Conservation (phyloP, 2,113 vertebrate species). For the Paralichthys olivaceus region DNA sequence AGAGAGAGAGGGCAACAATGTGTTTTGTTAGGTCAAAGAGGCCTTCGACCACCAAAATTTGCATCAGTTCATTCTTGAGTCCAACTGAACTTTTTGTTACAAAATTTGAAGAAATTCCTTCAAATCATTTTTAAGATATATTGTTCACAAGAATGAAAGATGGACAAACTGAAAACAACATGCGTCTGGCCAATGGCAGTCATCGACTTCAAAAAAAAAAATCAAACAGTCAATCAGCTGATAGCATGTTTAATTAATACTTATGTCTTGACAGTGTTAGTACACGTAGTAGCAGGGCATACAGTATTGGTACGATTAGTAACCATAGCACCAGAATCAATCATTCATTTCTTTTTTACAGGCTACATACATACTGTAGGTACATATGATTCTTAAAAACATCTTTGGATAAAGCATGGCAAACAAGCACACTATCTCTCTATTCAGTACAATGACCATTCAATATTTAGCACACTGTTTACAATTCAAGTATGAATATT, state of each 20-base stretch:
- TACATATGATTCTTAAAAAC: conserved; percentile 75
- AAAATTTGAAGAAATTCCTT: no score
- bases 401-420: conserved; percentile 84
- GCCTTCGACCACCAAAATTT: no score
- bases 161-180: no score
- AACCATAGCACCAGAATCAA: conserved; percentile 79
- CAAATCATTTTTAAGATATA: neutral
- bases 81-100: no score
- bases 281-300: conserved; percentile 68
- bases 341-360: conserved; percentile 68
- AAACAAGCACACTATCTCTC: conserved; percentile 68
- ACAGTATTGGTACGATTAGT: conserved; percentile 71
- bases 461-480: conserved; percentile 74
- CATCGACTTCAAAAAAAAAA: neutral
- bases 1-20: no score
- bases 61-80: no score
- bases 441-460: conserved; percentile 73
- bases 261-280: conserved; percentile 76
- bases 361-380: conserved; percentile 67
- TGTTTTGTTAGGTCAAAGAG: no score
- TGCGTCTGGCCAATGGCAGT: neutral
- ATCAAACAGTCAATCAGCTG: conserved; percentile 19
- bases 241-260: conserved; percentile 73
- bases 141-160: neutral
- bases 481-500: conserved; percentile 85